Percentiles rank a stretch among this genome's conserved stretches.
Evolutionary conservation across 2,888 invertebrate species (phyloP).

Genomic region (Erebia aethiops): DNA sequence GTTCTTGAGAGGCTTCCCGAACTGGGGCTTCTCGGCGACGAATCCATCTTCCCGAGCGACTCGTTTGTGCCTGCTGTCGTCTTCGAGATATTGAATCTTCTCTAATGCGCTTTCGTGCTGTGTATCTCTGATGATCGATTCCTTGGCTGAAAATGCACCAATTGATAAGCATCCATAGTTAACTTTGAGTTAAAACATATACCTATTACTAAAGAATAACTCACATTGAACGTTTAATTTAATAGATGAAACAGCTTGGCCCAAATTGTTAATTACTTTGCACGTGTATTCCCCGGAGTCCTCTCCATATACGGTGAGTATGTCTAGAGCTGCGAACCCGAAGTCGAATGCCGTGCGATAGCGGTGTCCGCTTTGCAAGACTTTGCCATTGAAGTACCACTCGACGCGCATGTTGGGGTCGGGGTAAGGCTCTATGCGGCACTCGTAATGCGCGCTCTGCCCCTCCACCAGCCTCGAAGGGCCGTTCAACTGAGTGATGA

Average conservation of each 20-base stretch:
- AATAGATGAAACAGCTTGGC: conserved; percentile 92
- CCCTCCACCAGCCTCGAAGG: conserved; percentile 93
- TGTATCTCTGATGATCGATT: conserved; percentile 93
- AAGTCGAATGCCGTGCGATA: conserved; percentile 98
- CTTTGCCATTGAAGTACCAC: conserved; percentile 97
- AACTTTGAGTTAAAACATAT: not conserved
- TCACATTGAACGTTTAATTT: conserved; percentile 91
- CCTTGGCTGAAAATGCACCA: conserved; percentile 84
- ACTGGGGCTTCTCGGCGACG: conserved; percentile 93
- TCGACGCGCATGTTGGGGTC: conserved; percentile 94
- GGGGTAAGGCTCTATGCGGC: conserved; percentile 95
- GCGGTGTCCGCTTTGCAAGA: conserved; percentile 93
- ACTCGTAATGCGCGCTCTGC: conserved; percentile 96
- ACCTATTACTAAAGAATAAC: conserved; percentile 52
- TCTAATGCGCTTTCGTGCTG: conserved; percentile 96
- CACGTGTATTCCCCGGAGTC: conserved; percentile 97
- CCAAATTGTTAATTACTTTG: conserved; percentile 92
- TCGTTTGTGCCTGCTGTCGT: conserved; percentile 89
- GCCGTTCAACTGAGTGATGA: conserved; percentile 93
- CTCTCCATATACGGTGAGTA: conserved; percentile 95
- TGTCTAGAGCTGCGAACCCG: conserved; percentile 97
- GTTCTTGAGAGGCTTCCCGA: conserved; percentile 93
- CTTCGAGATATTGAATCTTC: conserved; percentile 96
- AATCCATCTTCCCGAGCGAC: conserved; percentile 88
- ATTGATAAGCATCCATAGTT: not conserved